phyloP scores from a whole-genome alignment of 2,797 vertebrate species.

The Phataginus tetradactyla region DNA sequence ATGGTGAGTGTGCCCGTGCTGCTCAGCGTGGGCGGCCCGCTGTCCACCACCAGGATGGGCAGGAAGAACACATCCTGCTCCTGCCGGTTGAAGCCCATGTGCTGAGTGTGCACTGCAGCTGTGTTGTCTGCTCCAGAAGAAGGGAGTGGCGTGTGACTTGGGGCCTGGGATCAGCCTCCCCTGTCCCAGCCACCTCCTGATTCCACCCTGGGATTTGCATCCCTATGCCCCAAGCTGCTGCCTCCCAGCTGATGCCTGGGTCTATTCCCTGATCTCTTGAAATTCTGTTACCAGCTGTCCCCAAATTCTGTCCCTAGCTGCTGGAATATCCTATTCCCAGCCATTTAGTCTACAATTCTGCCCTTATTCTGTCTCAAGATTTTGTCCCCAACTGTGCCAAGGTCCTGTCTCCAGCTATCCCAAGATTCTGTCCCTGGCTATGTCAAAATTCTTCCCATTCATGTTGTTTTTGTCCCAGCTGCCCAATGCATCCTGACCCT shows the following conservation, averaged over 20 bases:
- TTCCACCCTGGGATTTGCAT: not conserved
- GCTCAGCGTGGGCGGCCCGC: slow-evolving; percentile 95
- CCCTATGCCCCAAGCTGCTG: not conserved
- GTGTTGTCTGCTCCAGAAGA: slow-evolving; percentile 91
- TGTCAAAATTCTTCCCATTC: not conserved
- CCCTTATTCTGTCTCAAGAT: not conserved
- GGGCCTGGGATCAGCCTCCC: not conserved
- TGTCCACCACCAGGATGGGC: slow-evolving; percentile 97
- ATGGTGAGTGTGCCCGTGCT: slow-evolving; percentile 98
- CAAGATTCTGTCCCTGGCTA: slow-evolving; percentile 29
- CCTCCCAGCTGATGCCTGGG: not conserved
- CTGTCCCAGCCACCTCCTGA: not conserved
- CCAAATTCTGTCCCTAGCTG: slow-evolving; percentile 3
- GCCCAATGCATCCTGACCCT: not conserved
- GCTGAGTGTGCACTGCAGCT: slow-evolving; percentile 93
- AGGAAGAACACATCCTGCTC: slow-evolving; percentile 97
- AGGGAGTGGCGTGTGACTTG: accelerated
- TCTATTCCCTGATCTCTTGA: slow-evolving; percentile 1
- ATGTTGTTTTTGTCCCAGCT: not conserved
- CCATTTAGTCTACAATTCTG: not conserved
- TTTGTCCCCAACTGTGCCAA: not conserved
- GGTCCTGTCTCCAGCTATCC: not conserved
- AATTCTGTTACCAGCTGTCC: not conserved
- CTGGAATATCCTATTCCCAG: not conserved
- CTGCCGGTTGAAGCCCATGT: slow-evolving; percentile 95